These are phyloP conservation scores for Epizoanthus stellaris DNA, from an alignment of 92 coral and sea anemone genomes.

Conservation along the genomic window DNA sequence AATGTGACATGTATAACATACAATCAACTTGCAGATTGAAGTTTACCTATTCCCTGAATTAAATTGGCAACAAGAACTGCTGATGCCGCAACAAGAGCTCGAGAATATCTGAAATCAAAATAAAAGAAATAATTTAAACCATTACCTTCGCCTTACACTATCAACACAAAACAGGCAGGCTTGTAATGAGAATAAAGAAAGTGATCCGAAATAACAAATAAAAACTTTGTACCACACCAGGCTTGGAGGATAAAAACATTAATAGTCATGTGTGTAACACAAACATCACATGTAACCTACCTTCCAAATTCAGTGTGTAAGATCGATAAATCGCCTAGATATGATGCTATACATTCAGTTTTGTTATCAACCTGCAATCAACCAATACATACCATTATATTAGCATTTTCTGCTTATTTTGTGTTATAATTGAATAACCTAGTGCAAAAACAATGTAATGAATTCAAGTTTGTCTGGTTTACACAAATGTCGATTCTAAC, in stretches of 20 bases:
- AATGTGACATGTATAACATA: too few relatives aligned
- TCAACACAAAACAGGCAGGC: too few relatives aligned
- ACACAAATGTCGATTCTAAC: too few relatives aligned
- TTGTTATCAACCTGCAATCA: conserved; percentile 74
- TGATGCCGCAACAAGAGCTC: conserved; percentile 90
- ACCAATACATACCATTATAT: background rate
- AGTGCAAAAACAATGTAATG: too few relatives aligned
- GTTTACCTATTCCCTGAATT: conserved; percentile 81
- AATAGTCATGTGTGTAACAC: too few relatives aligned
- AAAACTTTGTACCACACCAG: too few relatives aligned
- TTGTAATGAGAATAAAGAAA: too few relatives aligned
- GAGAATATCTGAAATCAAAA: conserved; percentile 63
- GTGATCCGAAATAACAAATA: too few relatives aligned
- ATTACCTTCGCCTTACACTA: background rate
- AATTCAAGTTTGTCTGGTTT: too few relatives aligned
- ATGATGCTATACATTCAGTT: conserved; percentile 86
- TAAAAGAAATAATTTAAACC: background rate
- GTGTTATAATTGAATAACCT: background rate
- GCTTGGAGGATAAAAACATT: too few relatives aligned
- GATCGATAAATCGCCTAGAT: conserved; percentile 87
- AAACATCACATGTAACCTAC: conserved; percentile 37
- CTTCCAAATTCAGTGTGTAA: conserved; percentile 88
- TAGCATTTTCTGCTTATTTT: too few relatives aligned
- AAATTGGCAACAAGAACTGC: conserved; percentile 81
- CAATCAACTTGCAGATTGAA: background rate